A percentile compares a stretch with the other conserved stretches of the same genome.
These are phyloP conservation scores for Remorina albescens DNA, from an alignment of 2,797 vertebrate species.

Conservation along the genomic window DNA sequence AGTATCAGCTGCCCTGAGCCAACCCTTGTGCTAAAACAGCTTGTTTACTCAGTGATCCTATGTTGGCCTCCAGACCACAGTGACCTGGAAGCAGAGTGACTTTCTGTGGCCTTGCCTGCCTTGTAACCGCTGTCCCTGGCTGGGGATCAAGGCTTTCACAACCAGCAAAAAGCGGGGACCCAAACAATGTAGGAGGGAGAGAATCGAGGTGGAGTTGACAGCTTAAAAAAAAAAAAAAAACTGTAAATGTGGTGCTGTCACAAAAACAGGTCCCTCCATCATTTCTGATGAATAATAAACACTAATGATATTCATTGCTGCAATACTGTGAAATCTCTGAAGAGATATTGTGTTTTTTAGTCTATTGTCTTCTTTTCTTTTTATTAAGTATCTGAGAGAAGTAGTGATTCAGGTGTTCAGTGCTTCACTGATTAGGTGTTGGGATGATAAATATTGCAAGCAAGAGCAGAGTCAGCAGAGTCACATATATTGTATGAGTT, in stretches of 20 bases:
- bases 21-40: slow-evolving; percentile 55
- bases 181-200: slow-evolving; percentile 34
- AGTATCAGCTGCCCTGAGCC: slow-evolving; percentile 40
- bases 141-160: slow-evolving; percentile 64
- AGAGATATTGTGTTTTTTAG: slow-evolving; percentile 21
- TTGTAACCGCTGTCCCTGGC: slow-evolving; percentile 64
- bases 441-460: slow-evolving; percentile 55
- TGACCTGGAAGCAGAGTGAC: slow-evolving; percentile 75
- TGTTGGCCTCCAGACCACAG: slow-evolving; percentile 69
- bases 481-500: slow-evolving; percentile 44
- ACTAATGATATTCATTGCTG: slow-evolving; percentile 13
- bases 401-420: slow-evolving; percentile 31
- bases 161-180: slow-evolving; percentile 4
- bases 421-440: slow-evolving; percentile 43
- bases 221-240: slow-evolving; percentile 7
- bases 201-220: slow-evolving; percentile 22
- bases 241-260: slow-evolving; percentile 6
- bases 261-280: slow-evolving; percentile 2
- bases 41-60: slow-evolving; percentile 72
- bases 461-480: slow-evolving; percentile 54
- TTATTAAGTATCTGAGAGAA: slow-evolving; percentile 25
- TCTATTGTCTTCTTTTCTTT: slow-evolving; percentile 26
- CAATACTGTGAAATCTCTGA: slow-evolving; percentile 3
- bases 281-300: slow-evolving; percentile 38
- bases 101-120: slow-evolving; percentile 54